Evolutionary conservation across 2,888 invertebrate genomes (phyloP).

Genomic region (Cheilosia vernalis): DNA sequence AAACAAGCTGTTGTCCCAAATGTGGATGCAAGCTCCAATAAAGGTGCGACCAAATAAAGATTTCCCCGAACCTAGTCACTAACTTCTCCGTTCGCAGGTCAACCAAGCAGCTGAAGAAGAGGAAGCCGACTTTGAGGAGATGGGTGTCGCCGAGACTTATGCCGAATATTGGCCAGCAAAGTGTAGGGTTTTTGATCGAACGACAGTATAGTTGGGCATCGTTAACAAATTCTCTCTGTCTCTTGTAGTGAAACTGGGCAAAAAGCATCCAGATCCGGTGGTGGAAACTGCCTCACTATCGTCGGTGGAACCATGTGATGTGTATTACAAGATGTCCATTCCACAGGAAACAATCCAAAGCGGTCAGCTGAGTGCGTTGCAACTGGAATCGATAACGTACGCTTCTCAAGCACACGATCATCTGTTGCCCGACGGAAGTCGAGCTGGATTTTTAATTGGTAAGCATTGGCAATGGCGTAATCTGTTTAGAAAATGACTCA

Average conservation of each 20-base stretch:
- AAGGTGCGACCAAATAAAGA: slow-evolving; percentile 79
- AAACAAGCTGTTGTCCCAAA: slow-evolving; percentile 86
- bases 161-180: slow-evolving; percentile 99
- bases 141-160: slow-evolving; percentile 99
- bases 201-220: not conserved
- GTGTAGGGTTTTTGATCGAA: slow-evolving; percentile 84
- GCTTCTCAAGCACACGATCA: slow-evolving; percentile 98
- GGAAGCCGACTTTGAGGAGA: slow-evolving; percentile 96
- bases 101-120: slow-evolving; percentile 86
- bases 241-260: slow-evolving; percentile 92
- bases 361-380: slow-evolving; percentile 96
- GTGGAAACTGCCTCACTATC: slow-evolving; percentile 99
- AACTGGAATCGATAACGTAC: slow-evolving; percentile 98
- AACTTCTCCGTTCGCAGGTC: slow-evolving; percentile 10
- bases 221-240: not conserved
- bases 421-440: slow-evolving; percentile 92
- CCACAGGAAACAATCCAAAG: slow-evolving; percentile 93
- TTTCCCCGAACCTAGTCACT: not conserved
- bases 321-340: slow-evolving; percentile 92
- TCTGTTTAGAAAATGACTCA: not conserved
- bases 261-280: slow-evolving; percentile 98
- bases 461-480: slow-evolving; percentile 20
- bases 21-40: slow-evolving; percentile 85
- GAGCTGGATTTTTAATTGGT: slow-evolving; percentile 98
- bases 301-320: slow-evolving; percentile 97